Percentiles rank a stretch among this genome's conserved stretches.
phyloP scores from a whole-genome alignment of 2,888 invertebrate species.

The Drosophila quinaria region DNA sequence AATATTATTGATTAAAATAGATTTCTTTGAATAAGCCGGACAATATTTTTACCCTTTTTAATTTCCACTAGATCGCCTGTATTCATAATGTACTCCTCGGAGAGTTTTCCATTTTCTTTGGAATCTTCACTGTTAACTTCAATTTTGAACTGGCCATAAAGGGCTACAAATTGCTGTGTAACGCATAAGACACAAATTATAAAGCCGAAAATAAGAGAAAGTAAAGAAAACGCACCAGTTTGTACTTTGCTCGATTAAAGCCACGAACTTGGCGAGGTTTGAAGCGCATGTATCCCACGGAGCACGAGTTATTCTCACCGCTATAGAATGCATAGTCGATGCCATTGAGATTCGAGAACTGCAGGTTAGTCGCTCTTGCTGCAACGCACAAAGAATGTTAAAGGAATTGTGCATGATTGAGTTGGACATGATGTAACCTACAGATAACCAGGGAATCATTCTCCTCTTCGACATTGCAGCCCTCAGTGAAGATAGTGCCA shows the following conservation, averaged over 20 bases:
- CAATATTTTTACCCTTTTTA: conserved; percentile 48
- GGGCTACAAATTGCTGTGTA: conserved; percentile 67
- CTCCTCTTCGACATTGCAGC: conserved; percentile 5
- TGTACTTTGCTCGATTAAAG: conserved; percentile 57
- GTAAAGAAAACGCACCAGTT: conserved; percentile 51
- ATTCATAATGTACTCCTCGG: conserved; percentile 25
- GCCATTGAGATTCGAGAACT: conserved; percentile 67
- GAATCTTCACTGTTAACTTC: conserved; percentile 21
- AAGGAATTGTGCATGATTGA: background rate
- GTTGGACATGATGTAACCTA: conserved; percentile 16
- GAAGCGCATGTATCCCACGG: conserved; percentile 75
- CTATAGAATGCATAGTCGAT: conserved; percentile 81
- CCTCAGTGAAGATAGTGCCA: conserved; percentile 4
- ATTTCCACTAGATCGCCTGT: conserved; percentile 70
- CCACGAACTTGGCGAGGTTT: conserved; percentile 69
- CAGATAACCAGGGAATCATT: conserved; percentile 45
- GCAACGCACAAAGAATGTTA: conserved; percentile 12
- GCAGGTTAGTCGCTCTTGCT: conserved; percentile 59
- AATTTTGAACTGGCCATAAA: conserved; percentile 67
- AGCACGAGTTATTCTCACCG: conserved; percentile 40
- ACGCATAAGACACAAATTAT: background rate
- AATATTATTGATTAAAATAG: background rate
- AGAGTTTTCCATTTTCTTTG: conserved; percentile 13
- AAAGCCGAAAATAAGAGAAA: background rate
- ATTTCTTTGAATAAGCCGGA: background rate